Percentiles rank a stretch among this genome's conserved stretches.
Conservation (phyloP, 1,140 invertebrate species). For the Galleria mellonella region DNA sequence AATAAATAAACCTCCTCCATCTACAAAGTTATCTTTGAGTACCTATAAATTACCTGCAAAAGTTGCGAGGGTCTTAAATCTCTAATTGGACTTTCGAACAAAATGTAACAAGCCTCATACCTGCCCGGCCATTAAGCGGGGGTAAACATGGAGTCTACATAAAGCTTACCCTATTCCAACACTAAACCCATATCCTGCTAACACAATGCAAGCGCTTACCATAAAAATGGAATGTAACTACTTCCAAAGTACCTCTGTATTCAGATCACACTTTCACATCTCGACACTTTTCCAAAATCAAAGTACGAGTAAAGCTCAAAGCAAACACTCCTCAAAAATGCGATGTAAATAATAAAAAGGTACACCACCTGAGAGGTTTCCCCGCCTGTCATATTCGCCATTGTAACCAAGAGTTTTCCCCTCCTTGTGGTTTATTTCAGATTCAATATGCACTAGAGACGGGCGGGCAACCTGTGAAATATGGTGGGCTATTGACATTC, state of each 20-base stretch:
- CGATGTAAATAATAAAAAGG: constrained; percentile 73
- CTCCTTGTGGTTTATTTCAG: constrained; percentile 57
- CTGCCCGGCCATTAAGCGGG: not conserved
- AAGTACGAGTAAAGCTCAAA: constrained; percentile 62
- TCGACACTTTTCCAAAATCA: constrained; percentile 63
- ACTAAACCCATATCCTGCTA: constrained; percentile 19
- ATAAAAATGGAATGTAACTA: constrained; percentile 37
- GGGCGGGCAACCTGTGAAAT: constrained; percentile 35
- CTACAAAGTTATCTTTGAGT: too few species aligned
- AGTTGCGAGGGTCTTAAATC: too few species aligned
- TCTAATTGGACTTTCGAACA: too few species aligned
- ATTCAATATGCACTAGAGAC: constrained; percentile 63
- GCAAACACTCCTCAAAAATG: constrained; percentile 73
- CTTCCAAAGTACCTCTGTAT: constrained; percentile 27
- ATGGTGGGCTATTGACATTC: constrained; percentile 33
- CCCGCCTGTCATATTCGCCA: constrained; percentile 56
- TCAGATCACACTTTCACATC: constrained; percentile 61
- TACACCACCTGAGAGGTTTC: constrained; percentile 44
- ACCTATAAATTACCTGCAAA: too few species aligned
- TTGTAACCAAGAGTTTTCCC: constrained; percentile 51
- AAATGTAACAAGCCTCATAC: too few species aligned
- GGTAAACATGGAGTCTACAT: not conserved
- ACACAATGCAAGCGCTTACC: constrained; percentile 40
- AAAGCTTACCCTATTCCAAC: constrained; percentile 6
- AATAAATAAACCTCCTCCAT: too few species aligned